Evolutionary conservation across 2,113 vertebrate genomes (phyloP), one percentile per base, ranked within the genome.

Genomic region (Nannobrachium achirus): DNA sequence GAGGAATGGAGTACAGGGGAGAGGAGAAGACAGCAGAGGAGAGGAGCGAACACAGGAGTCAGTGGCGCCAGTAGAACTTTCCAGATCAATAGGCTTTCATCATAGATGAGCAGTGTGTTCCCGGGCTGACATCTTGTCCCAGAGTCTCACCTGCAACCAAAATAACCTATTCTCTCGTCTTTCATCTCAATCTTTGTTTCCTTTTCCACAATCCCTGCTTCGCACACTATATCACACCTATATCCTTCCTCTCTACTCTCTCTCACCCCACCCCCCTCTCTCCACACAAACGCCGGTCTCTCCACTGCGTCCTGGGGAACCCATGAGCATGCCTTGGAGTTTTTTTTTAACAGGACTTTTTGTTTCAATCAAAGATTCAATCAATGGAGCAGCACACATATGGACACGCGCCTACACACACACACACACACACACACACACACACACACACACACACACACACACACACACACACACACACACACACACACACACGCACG

Each of bases 341-440:
- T 45, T 2, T 16, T 45, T 2, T 86, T 79, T 86, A 86, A 89
- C 84, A 88, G 72, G 38, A 81, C 84, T 86, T 80, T 90, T 78
- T 82, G 88, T 79, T 81, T 83, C 71, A 83, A 88, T 83, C 71
- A 83, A 89, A 85, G 84, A 86, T 84, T 88, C 79, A 86, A 83
- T 88, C 83, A 86, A 66, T 86, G 75, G 73, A 84, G 84, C 76
- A 83, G 75, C 89, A 81, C 79, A 79, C 84, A 85, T 81, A 78
- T 71, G 8, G 67, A 77, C 77, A 42, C 42, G 70, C 61, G 76
- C 77, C 75, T 77, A 81, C 68, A 49, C 68, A 70, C 41, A 51
- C 11, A 56, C 20, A 41, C 20, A 42, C 25, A 41, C 56, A 57
- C 83, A 75, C 89, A 81, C 79, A 79, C 84, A 85, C 82, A 78